Evolutionary conservation across 2,888 invertebrate genomes (phyloP).

Genomic region (Crocallis elinguaria): DNA sequence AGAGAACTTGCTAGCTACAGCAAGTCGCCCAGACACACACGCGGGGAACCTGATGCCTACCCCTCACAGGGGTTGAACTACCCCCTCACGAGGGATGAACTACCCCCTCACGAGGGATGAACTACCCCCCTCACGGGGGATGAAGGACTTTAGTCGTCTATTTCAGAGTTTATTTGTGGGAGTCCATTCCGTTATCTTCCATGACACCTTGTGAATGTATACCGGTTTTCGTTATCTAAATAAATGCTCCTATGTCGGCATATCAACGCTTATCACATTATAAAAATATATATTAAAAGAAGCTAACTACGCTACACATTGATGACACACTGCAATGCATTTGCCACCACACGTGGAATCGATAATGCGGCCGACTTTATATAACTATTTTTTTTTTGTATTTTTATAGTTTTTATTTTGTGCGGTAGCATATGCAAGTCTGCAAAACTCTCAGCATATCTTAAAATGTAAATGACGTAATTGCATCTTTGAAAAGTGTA

Average conservation of each 20-base stretch:
- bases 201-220: constrained; percentile 64
- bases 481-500: constrained; percentile 64
- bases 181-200: constrained; percentile 60
- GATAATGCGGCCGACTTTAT: constrained; percentile 66
- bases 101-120: constrained; percentile 30
- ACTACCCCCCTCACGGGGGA: constrained; percentile 31
- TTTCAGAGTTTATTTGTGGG: constrained; percentile 19
- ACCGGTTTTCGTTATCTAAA: constrained; percentile 72
- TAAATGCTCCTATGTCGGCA: constrained; percentile 83
- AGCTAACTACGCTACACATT: constrained; percentile 82
- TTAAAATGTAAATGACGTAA: constrained; percentile 66
- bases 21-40: constrained; percentile 80
- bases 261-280: constrained; percentile 84
- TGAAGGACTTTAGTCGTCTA: constrained; percentile 14
- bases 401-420: constrained; percentile 68
- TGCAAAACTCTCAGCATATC: constrained; percentile 76
- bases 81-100: constrained; percentile 30
- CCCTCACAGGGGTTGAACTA: too few species aligned
- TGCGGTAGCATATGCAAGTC: constrained; percentile 80
- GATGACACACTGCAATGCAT: constrained; percentile 79
- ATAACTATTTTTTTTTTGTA: constrained; percentile 57
- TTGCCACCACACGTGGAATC: constrained; percentile 79
- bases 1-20: constrained; percentile 78
- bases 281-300: constrained; percentile 84
- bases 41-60: constrained; percentile 49